Evolutionary conservation across 2,888 invertebrate genomes (phyloP).

Genomic region (Conchocele bisecta): DNA sequence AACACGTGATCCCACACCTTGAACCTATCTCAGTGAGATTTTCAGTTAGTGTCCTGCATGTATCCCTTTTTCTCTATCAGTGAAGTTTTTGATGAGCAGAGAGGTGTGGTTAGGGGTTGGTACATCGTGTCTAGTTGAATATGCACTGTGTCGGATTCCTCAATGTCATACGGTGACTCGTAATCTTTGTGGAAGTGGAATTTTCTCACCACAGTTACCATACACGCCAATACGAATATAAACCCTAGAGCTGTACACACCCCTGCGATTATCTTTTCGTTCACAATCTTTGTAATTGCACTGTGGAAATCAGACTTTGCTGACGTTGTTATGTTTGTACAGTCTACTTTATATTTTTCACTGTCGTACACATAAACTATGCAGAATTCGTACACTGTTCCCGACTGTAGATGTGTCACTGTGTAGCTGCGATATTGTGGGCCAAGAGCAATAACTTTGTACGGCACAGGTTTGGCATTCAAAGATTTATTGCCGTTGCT

Average conservation of each 20-base stretch:
- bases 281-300: constrained; percentile 66
- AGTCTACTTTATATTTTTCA: constrained; percentile 68
- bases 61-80: constrained; percentile 58
- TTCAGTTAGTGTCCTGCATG: no score
- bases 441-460: constrained; percentile 64
- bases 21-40: no score
- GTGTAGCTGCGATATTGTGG: constrained; percentile 81
- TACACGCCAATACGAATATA: constrained; percentile 79
- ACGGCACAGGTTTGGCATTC: constrained; percentile 12
- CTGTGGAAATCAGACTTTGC: constrained; percentile 43
- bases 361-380: constrained; percentile 78
- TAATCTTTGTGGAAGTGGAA: constrained; percentile 80
- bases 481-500: not conserved
- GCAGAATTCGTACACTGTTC: constrained; percentile 83
- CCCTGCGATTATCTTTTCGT: constrained; percentile 70
- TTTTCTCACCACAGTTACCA: constrained; percentile 75
- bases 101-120: constrained; percentile 78
- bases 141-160: constrained; percentile 78
- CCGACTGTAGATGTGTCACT: constrained; percentile 81
- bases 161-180: constrained; percentile 74
- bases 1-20: no score
- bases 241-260: constrained; percentile 71
- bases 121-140: constrained; percentile 83
- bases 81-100: constrained; percentile 79
- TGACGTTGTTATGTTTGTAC: constrained; percentile 69